Evolutionary conservation across 2,797 vertebrate species (phyloP).

Genomic region (Eptatretus atami): DNA sequence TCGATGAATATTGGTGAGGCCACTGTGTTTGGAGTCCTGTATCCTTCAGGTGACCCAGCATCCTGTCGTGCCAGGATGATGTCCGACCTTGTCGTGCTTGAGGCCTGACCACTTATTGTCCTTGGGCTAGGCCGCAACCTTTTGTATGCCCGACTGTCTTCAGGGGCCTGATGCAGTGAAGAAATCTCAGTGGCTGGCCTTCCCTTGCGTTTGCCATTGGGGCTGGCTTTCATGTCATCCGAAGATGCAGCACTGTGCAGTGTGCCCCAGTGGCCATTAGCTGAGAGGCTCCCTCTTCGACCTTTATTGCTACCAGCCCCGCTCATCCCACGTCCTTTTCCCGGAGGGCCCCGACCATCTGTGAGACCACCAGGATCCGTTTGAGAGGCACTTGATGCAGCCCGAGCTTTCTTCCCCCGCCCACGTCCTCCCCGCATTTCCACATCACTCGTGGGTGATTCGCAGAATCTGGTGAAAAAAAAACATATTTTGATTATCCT

Average conservation of each 20-base stretch:
- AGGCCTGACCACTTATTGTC: not conserved
- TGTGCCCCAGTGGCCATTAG: conserved; percentile 59
- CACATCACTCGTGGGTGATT: conserved; percentile 89
- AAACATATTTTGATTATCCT: too few relatives aligned
- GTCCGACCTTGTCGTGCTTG: not conserved
- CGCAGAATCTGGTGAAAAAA: conserved; percentile 40
- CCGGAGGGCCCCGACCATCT: conserved; percentile 39
- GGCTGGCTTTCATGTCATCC: conserved; percentile 72
- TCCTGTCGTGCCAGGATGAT: not conserved
- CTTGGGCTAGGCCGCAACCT: conserved; percentile 4
- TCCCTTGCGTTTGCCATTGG: conserved; percentile 57
- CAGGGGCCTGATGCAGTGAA: not conserved
- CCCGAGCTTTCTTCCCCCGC: conserved; percentile 70
- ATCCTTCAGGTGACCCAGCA: not conserved
- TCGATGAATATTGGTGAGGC: conserved; percentile 81
- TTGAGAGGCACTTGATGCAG: conserved; percentile 67
- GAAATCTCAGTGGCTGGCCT: conserved; percentile 62
- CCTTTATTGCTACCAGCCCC: conserved; percentile 63
- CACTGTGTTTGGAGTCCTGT: not conserved
- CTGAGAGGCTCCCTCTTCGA: conserved; percentile 72
- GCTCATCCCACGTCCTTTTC: conserved; percentile 59
- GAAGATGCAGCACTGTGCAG: conserved; percentile 45
- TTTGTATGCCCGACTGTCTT: conserved; percentile 2
- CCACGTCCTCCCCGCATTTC: conserved; percentile 96
- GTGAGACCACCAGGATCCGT: conserved; percentile 44